Conservation (phyloP, 2,888 invertebrate genomes). For the Orchesella flavescens region DNA sequence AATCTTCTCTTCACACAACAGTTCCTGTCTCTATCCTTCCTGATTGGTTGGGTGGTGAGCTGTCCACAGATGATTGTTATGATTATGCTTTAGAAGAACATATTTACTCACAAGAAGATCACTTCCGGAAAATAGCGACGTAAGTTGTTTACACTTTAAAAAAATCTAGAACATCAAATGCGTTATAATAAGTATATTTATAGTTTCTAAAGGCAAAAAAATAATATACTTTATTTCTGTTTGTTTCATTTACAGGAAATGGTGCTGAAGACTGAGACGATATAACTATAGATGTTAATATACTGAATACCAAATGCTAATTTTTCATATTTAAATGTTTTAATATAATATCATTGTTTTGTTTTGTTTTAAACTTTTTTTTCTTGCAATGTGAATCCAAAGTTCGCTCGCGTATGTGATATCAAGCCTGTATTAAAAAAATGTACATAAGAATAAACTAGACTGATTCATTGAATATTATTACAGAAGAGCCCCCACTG, state of each 20-base stretch:
- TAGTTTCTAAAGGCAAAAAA: background rate
- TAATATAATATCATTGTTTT: slow-evolving; percentile 10
- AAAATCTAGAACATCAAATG: no score
- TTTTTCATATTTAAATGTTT: no score
- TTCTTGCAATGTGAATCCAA: no score
- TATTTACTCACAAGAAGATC: slow-evolving; percentile 30
- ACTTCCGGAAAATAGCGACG: slow-evolving; percentile 44
- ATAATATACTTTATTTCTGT: background rate
- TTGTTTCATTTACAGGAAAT: slow-evolving; percentile 36
- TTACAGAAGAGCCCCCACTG: no score
- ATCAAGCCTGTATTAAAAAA: no score
- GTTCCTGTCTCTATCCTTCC: slow-evolving; percentile 50
- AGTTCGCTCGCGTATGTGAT: no score
- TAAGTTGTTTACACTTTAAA: slow-evolving; percentile 18
- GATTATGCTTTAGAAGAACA: slow-evolving; percentile 44
- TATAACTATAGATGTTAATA: background rate
- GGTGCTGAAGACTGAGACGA: slow-evolving; percentile 45
- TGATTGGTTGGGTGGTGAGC: slow-evolving; percentile 43
- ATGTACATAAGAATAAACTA: no score
- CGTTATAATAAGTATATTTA: no score
- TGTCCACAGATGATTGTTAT: slow-evolving; percentile 34
- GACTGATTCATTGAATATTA: no score
- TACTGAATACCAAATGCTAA: no score
- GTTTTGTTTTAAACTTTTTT: slow-evolving; percentile 29
- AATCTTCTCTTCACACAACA: slow-evolving; percentile 6